Evolutionary conservation across 2,797 vertebrate species (phyloP), one percentile per base, ranked within the genome.

Genomic region (Danio albolineatus): DNA sequence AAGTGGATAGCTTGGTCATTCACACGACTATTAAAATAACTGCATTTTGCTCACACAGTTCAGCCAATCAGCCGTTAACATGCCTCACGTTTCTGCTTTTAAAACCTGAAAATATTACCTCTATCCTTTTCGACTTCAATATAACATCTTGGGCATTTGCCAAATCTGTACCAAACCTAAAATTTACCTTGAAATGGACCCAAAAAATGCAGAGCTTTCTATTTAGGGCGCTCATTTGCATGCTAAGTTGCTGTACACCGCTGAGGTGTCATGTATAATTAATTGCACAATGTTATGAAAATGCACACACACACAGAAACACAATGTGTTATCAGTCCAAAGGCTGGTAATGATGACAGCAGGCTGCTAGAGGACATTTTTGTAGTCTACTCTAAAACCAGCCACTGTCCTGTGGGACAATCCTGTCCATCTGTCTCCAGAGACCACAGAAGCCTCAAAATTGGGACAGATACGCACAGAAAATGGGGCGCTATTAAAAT

Each of bases 401-500:
- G 79, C 78, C n/a, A 36, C 48, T 6, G 28, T 41, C 61, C 64
- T 39, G n/a, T 28, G 79, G 77, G 78, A 79, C 41, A 19, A 14
- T 62, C 54, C 51, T 56, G 43, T 44, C 70, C 41, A 17, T 16
- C 7, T 39, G 46, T 80, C 71, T 77, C 60, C 14, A 13, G 76
- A 28, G 36, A 48, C 53, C 60, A 77, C 66, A 83, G 70, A 71
- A 62, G 64, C 48, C 38, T n/a, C 14, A 48, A 16, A 73, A 72
- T 53, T 83, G n/a, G 79, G 83, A 61, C 82, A 82, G 78, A 70
- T 65, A 76, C n/a, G 9, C 62, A 51, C 67, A 28, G 51, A 87
- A 90, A 90, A 78, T 89, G 84, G 86, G 82, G 54, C 87, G 1
- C 78, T 79, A 75, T 85, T 73, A 76, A 79, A 90, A 84, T 46